These are phyloP conservation scores for Euthynnus affinis DNA, from an alignment of 2,797 vertebrate genomes.

Conservation along the genomic window DNA sequence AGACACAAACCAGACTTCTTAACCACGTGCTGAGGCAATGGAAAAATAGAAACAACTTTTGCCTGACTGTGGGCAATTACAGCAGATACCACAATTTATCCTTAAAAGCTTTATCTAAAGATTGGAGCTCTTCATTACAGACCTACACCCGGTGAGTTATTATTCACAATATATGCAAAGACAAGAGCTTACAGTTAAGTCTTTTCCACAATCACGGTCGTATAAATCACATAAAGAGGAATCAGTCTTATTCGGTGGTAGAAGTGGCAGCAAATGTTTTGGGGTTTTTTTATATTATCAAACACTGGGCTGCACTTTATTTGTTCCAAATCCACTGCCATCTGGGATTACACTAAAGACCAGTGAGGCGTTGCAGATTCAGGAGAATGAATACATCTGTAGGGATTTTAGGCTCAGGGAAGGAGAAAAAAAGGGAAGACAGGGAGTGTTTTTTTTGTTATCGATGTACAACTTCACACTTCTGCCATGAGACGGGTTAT, in stretches of 20 bases:
- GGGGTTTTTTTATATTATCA: background rate
- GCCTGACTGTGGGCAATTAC: slow-evolving; percentile 64
- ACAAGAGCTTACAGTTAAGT: background rate
- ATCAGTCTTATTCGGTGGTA: background rate
- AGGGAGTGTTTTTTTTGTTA: background rate
- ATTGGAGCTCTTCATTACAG: background rate
- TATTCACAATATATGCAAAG: background rate
- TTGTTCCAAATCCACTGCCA: slow-evolving; percentile 9
- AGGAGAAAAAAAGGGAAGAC: background rate
- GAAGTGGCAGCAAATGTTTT: background rate
- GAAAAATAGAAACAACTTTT: slow-evolving; percentile 56
- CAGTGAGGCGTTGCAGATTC: background rate
- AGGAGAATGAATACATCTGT: background rate
- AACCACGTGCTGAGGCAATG: slow-evolving; percentile 33
- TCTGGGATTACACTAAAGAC: slow-evolving; percentile 5
- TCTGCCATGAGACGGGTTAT: background rate
- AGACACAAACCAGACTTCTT: slow-evolving; percentile 44
- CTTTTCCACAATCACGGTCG: background rate
- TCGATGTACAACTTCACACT: background rate
- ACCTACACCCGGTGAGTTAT: background rate
- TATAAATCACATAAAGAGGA: slow-evolving; percentile 3
- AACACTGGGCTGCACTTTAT: background rate
- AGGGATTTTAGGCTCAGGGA: slow-evolving; percentile 17
- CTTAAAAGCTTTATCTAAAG: slow-evolving; percentile 42
- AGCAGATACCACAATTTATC: slow-evolving; percentile 40